phyloP scores from a whole-genome alignment of 2,888 invertebrate species.

The Athetis lepigone region DNA sequence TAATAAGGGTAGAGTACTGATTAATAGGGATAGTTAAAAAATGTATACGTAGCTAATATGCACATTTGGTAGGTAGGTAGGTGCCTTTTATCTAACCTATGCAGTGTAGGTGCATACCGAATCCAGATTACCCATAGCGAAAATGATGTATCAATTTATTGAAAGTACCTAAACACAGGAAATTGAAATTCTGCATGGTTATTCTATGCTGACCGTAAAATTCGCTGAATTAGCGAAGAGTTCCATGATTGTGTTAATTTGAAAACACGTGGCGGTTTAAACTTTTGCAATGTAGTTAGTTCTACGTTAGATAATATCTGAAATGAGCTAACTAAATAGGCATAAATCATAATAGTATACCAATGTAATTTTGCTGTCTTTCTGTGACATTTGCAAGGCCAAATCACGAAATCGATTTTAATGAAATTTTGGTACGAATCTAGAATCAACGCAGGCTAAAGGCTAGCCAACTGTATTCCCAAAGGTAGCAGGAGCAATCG shows the following conservation, averaged over 20 bases:
- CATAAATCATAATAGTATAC: background rate
- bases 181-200: slow-evolving; percentile 31
- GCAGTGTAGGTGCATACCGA: background rate
- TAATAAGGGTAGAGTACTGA: no score
- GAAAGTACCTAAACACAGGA: slow-evolving; percentile 34
- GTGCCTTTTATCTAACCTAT: no score
- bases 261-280: background rate
- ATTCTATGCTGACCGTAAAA: slow-evolving; percentile 31
- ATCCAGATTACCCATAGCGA: background rate
- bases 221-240: slow-evolving; percentile 27
- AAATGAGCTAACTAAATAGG: slow-evolving; percentile 19
- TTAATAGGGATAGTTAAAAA: no score
- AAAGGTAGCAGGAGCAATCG: no score
- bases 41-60: no score
- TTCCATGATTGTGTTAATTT: slow-evolving; percentile 18
- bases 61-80: no score
- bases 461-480: no score
- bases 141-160: slow-evolving; percentile 24
- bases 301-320: slow-evolving; percentile 20
- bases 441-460: no score
- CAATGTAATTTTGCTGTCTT: background rate
- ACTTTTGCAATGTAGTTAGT: slow-evolving; percentile 3
- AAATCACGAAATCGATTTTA: background rate
- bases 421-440: background rate
- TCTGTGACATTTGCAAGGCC: background rate